Conservation (phyloP, 2,113 vertebrate genomes). For the Mobula birostris region DNA sequence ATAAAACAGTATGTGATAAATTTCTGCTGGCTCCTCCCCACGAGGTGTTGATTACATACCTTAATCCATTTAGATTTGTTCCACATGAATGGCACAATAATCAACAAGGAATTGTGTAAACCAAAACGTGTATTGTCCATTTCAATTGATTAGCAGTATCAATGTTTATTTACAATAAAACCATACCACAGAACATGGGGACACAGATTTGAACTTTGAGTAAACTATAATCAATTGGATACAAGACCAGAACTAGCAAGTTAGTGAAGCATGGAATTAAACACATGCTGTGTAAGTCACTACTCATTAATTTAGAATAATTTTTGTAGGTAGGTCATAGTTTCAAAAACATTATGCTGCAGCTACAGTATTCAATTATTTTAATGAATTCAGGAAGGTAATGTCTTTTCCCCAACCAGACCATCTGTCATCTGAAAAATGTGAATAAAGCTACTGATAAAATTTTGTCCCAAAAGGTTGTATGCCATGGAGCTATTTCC, state of each 20-base stretch:
- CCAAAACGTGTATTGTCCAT: not conserved
- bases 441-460: too few species aligned
- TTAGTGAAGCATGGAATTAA: constrained; percentile 8
- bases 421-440: too few species aligned
- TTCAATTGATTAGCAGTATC: constrained; percentile 5
- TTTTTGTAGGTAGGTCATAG: not conserved
- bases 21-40: not conserved
- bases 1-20: constrained; percentile 16
- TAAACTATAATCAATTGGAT: not conserved
- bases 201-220: not conserved
- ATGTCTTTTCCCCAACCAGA: not conserved
- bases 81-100: not conserved
- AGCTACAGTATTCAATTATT: not conserved
- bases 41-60: not conserved
- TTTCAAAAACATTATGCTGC: not conserved
- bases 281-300: not conserved
- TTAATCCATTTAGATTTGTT: not conserved
- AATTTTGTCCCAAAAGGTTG: too few species aligned
- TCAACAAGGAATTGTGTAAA: not conserved
- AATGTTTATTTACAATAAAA: not conserved
- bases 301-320: constrained; percentile 9
- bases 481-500: too few species aligned
- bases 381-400: not conserved
- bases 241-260: not conserved
- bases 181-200: not conserved